phyloP scores from a whole-genome alignment of 2,113 vertebrate genomes.

The Aix galericulata region DNA sequence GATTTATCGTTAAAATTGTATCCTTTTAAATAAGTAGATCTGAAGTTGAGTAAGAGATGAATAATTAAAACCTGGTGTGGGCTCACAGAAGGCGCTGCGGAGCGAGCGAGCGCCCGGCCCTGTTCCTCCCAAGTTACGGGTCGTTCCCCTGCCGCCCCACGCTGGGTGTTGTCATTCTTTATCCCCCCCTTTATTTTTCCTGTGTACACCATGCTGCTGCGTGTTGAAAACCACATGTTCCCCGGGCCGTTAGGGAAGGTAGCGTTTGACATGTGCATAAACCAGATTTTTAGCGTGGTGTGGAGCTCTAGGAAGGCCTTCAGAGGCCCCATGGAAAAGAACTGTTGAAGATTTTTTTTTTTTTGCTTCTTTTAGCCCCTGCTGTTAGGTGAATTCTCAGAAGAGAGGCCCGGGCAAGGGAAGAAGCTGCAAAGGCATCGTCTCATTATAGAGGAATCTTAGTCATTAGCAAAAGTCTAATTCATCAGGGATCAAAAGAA shows the following conservation, averaged over 20 bases:
- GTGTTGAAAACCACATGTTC: neutral
- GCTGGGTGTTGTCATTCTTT: neutral
- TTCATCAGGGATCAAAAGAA: neutral
- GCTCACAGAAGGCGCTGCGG: neutral
- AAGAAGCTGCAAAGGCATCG: neutral
- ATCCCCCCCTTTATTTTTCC: neutral
- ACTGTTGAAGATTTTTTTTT: neutral
- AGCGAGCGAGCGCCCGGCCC: neutral
- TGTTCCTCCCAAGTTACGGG: neutral
- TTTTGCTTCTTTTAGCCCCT: neutral
- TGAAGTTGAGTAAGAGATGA: slow-evolving; percentile 45
- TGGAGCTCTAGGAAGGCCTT: neutral
- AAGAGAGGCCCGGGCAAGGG: neutral
- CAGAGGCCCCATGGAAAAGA: neutral
- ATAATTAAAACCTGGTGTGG: slow-evolving; percentile 52
- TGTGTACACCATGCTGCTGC: neutral
- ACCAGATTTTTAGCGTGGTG: neutral
- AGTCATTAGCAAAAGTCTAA: neutral
- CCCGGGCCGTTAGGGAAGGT: accelerated
- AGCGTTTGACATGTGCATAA: neutral
- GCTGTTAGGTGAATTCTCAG: neutral
- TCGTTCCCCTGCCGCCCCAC: neutral
- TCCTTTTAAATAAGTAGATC: slow-evolving; percentile 49
- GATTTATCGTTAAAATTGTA: slow-evolving; percentile 53
- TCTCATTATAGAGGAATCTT: neutral